Conservation (phyloP, 2,888 invertebrate genomes). For the Mesorhabditis spiculigera region DNA sequence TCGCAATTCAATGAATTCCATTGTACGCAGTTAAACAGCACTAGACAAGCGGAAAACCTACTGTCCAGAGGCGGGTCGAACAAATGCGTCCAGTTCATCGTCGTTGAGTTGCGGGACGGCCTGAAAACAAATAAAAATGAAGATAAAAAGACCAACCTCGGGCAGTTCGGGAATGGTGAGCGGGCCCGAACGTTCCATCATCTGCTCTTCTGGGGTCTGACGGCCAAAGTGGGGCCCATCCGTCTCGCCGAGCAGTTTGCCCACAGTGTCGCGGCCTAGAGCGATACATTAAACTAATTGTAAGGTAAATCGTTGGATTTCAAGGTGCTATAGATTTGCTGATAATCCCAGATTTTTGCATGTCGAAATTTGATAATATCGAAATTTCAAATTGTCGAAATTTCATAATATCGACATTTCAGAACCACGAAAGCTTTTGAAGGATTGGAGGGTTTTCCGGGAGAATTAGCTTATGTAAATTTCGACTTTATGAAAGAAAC, state of each 20-base stretch:
- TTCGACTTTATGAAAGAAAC: no score
- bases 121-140: not conserved
- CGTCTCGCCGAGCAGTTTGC: constrained; percentile 18
- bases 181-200: constrained; percentile 36
- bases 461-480: no score
- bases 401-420: no score
- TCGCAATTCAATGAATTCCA: no score
- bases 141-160: constrained; percentile 12
- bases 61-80: not conserved
- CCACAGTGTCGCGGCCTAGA: constrained; percentile 11
- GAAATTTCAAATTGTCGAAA: no score
- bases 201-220: constrained; percentile 35
- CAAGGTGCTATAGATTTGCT: no score
- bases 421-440: no score
- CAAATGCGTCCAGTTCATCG: constrained; percentile 9
- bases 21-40: no score
- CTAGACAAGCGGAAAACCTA: not conserved
- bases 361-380: not conserved
- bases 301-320: no score
- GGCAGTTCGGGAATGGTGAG: constrained; percentile 43
- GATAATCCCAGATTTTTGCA: no score
- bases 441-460: no score
- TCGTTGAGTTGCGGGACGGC: not conserved
- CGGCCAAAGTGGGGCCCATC: constrained; percentile 30
- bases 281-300: no score